These are phyloP conservation scores for Tenthredo amoena DNA, from an alignment of 2,888 invertebrate genomes.

Conservation along the genomic window DNA sequence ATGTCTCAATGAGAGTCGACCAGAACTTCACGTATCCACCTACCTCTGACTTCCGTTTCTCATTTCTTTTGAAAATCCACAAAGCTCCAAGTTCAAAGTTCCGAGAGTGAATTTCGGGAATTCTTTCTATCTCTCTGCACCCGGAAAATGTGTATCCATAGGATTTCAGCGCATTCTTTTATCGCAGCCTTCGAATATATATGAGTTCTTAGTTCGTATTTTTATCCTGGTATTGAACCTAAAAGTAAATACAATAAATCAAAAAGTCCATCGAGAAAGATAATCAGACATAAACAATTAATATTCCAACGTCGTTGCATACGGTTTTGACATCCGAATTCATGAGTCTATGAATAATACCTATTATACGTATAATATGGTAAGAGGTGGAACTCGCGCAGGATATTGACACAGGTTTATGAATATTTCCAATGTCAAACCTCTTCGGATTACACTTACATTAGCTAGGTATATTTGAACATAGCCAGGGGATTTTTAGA, in stretches of 20 bases:
- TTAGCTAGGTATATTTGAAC: neutral
- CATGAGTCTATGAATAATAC: neutral
- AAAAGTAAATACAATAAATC: neutral
- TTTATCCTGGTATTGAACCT: neutral
- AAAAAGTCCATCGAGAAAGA: neutral
- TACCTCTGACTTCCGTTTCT: too few relatives aligned
- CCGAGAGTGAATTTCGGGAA: neutral
- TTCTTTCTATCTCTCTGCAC: neutral
- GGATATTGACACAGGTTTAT: neutral
- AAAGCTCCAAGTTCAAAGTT: too few relatives aligned
- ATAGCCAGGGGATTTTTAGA: neutral
- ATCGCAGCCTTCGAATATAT: neutral
- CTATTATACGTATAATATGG: neutral
- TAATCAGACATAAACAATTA: neutral
- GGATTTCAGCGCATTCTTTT: too few relatives aligned
- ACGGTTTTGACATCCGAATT: constrained; percentile 7
- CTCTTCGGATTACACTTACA: neutral
- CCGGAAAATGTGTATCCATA: neutral
- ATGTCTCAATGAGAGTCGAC: too few relatives aligned
- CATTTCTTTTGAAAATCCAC: too few relatives aligned
- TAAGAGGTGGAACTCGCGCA: neutral
- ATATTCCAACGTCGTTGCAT: neutral
- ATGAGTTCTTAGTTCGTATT: neutral
- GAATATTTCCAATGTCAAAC: constrained; percentile 8
- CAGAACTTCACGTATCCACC: too few relatives aligned